Evolutionary conservation across 2,113 vertebrate genomes (phyloP).

Genomic region (Cinclus mexicanus): DNA sequence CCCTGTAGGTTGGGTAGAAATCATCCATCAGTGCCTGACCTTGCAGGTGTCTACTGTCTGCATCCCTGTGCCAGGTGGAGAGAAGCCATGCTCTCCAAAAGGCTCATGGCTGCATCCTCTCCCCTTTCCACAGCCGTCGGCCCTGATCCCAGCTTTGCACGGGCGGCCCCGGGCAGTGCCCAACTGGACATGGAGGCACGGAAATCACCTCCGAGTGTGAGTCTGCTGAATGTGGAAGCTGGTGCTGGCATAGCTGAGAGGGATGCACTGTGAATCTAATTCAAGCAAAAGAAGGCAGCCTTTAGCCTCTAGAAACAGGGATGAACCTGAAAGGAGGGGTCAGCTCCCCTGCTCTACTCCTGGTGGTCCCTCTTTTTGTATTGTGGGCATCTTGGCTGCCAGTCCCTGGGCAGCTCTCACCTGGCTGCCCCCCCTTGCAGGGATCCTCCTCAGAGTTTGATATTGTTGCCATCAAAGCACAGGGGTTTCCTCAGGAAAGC

Average conservation of each 20-base stretch:
- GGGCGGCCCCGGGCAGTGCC: background rate
- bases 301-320: background rate
- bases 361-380: rapidly evolving
- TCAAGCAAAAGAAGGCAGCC: background rate
- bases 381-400: background rate
- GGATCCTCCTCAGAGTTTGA: constrained; percentile 89
- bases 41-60: background rate
- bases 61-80: background rate
- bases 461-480: constrained; percentile 76
- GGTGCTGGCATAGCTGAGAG: background rate
- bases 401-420: background rate
- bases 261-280: background rate
- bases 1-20: background rate
- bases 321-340: background rate
- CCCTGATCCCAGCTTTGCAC: constrained; percentile 8
- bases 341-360: background rate
- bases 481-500: constrained; percentile 67
- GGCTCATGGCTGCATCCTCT: background rate
- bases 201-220: constrained; percentile 75
- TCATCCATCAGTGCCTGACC: background rate
- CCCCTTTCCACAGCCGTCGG: constrained; percentile 43
- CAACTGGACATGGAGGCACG: background rate
- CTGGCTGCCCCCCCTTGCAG: constrained; percentile 65
- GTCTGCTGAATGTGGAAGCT: background rate
- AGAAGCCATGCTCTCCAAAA: background rate